Evolutionary conservation across 2,113 vertebrate species (phyloP).

Genomic region (Hippocampus comes): DNA sequence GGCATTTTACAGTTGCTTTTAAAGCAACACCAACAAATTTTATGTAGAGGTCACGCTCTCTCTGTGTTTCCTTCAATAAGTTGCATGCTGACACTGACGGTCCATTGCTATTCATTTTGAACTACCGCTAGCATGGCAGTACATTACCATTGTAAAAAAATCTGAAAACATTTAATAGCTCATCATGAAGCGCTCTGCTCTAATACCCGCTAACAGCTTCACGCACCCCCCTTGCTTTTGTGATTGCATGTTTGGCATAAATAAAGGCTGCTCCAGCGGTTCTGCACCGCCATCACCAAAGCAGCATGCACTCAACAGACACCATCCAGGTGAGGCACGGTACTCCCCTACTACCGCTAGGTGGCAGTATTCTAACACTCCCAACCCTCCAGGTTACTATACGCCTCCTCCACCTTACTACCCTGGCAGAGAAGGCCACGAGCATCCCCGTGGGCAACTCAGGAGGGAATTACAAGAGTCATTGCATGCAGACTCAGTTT

Average conservation of each 20-base stretch:
- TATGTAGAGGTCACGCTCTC: background rate
- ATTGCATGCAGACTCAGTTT: constrained; percentile 45
- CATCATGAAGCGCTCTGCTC: constrained; percentile 23
- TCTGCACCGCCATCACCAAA: constrained; percentile 35
- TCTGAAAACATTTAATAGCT: constrained; percentile 1
- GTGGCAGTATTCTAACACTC: constrained; percentile 47
- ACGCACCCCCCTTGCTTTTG: constrained; percentile 59
- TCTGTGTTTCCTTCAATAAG: background rate
- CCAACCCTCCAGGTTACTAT: constrained; percentile 14
- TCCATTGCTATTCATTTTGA: background rate
- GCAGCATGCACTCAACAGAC: constrained; percentile 28
- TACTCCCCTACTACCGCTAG: constrained; percentile 36
- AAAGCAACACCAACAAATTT: background rate
- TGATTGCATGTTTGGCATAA: constrained; percentile 73
- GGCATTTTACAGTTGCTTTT: background rate
- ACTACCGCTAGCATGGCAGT: constrained; percentile 1
- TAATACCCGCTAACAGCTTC: constrained; percentile 40
- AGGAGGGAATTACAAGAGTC: constrained; percentile 41
- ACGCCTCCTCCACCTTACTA: constrained; percentile 16
- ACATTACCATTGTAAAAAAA: background rate
- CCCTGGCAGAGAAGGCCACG: constrained; percentile 42
- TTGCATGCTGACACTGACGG: background rate
- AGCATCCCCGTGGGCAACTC: constrained; percentile 41
- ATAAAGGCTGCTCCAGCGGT: constrained; percentile 60
- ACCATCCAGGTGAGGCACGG: constrained; percentile 15